Base-by-base conservation (phyloP, 1,140 invertebrate species). In the Brachionus angularis region DNA sequence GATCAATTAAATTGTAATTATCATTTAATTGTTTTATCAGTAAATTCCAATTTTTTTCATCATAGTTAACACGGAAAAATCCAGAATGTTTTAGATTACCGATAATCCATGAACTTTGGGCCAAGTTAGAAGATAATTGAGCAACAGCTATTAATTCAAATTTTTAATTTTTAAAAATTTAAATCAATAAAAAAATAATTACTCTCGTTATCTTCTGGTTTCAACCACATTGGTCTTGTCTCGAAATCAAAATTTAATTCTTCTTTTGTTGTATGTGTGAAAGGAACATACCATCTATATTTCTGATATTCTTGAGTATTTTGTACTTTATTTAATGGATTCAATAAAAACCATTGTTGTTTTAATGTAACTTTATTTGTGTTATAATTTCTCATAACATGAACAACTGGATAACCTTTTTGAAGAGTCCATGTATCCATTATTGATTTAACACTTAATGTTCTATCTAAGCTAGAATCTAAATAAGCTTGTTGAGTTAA, bases 391-490 rank as follows among this genome's bases (percentile, higher is more conserved):
- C 0, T 77, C n/a, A n/a, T 81, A 34, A 89, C 84, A 1, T 81
- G 90, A 0, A 94, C 81, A 0, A 93, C 85, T 0, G 91, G 91
- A 78, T 88, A 93, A 1, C 90, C 90, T 71, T 87, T 90, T 80
- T 93, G 90, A 7, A 91, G 78, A 0, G 90, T 92, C 91, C 91
- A 95, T 0, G 90, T 91, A 75, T 93, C 89, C 88, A 93, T 89
- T 49, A 91, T 86, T 2, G 82, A 76, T 61, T 86, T 85, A 0
- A 91, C 81, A 49, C 80, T 70, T 4, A 77, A 64, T 52, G 84
- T 83, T 14, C 79, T 73, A 12, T 86, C 84, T 21, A 91, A 82
- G 7, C 85, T 83, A 1, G 82, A 79, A 50, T 86, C 85, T 46
- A 81, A 77, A 69, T 87, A 85, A 0, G 88, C 89, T 76, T 89